phyloP scores from a whole-genome alignment of 2,797 vertebrate genomes.

The Molossus molossus region DNA sequence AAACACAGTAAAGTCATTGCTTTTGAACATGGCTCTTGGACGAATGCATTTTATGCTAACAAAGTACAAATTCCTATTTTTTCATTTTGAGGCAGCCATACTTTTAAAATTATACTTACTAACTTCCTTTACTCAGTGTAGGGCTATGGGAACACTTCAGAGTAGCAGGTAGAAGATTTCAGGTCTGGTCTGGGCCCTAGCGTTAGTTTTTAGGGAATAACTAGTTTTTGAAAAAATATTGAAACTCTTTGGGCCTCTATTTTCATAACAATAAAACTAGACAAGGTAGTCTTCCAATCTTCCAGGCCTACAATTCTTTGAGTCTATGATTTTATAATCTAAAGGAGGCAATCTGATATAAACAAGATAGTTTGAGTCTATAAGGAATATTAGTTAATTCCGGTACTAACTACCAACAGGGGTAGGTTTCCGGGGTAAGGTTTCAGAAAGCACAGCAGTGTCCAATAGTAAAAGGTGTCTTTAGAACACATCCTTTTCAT shows the following conservation, averaged over 20 bases:
- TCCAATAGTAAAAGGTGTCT: neutral
- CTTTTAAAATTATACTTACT: conserved; percentile 37
- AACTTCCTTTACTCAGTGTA: neutral
- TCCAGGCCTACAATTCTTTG: neutral
- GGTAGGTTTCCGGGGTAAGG: neutral
- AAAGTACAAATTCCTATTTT: conserved; percentile 9
- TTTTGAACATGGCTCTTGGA: conserved; percentile 29
- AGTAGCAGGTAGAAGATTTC: neutral
- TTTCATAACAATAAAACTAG: conserved; percentile 39
- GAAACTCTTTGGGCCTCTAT: neutral
- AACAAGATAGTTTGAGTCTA: neutral
- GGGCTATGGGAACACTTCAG: neutral
- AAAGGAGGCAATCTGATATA: conserved; percentile 32
- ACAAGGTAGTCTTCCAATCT: conserved; percentile 10
- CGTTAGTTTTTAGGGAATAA: neutral
- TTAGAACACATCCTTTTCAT: neutral
- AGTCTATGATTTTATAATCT: conserved; percentile 16
- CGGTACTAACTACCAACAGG: neutral
- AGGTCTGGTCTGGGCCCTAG: neutral
- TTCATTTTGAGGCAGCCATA: neutral
- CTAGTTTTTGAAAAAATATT: conserved; percentile 12
- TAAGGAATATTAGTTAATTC: conserved; percentile 46
- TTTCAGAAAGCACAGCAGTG: neutral
- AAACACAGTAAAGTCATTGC: conserved; percentile 42
- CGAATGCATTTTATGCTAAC: neutral